Evolutionary conservation across 2,113 vertebrate species (phyloP).

Genomic region (Lepisosteus osseus): DNA sequence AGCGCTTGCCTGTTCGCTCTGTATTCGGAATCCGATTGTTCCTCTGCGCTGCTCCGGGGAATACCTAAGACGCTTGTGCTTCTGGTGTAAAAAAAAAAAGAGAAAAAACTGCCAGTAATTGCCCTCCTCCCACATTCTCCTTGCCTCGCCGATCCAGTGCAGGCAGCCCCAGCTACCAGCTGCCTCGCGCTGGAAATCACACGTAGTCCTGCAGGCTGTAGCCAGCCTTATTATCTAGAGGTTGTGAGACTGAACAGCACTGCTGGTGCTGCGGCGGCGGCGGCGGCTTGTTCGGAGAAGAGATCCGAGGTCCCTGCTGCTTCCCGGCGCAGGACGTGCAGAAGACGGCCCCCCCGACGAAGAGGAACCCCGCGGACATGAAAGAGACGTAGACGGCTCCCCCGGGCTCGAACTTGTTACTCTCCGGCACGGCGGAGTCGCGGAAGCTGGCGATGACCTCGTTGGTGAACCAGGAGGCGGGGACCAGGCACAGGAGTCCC

Average conservation of each 20-base stretch:
- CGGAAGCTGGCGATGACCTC: conserved; percentile 86
- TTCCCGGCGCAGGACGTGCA: conserved; percentile 79
- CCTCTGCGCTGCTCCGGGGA: conserved; percentile 49
- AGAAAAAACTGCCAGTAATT: conserved; percentile 38
- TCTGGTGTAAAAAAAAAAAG: conserved; percentile 52
- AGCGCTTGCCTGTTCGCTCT: conserved; percentile 10
- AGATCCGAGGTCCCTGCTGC: conserved; percentile 65
- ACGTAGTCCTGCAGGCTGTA: conserved; percentile 93
- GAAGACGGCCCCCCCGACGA: conserved; percentile 83
- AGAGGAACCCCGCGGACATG: conserved; percentile 79
- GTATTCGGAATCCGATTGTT: conserved; percentile 48
- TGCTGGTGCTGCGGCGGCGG: conserved; percentile 65
- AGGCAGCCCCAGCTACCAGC: not conserved
- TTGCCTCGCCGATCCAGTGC: conserved; percentile 11
- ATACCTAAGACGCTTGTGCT: conserved; percentile 68
- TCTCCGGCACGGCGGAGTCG: conserved; percentile 81
- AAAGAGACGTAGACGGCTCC: conserved; percentile 88
- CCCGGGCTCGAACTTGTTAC: conserved; percentile 88
- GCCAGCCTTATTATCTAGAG: conserved; percentile 69
- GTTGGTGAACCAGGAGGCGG: conserved; percentile 88
- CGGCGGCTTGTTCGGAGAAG: conserved; percentile 62
- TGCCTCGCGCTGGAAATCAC: conserved; percentile 51
- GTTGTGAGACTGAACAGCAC: conserved; percentile 65
- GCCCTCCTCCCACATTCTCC: conserved; percentile 35
- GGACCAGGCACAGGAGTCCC: conserved; percentile 79